Base-by-base conservation (phyloP, 2,113 vertebrate species). In the Ornithorhynchus anatinus region DNA sequence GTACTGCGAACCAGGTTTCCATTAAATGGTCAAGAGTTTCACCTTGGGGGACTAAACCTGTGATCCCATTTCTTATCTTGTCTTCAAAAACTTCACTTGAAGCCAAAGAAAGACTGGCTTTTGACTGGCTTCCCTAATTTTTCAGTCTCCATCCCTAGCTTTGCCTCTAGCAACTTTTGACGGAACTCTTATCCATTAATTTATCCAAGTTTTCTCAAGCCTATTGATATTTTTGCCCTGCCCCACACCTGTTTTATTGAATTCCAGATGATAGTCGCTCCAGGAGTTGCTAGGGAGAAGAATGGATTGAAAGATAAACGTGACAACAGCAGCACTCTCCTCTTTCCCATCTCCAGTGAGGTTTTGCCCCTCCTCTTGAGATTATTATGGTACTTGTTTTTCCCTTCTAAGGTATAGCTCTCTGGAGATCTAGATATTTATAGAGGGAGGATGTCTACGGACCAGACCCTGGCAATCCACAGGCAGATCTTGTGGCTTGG, bases 121-220 rank as follows among this genome's bases (percentile, higher is more conserved):
- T 27, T 78, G 33, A 10, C 32, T 2, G 61, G 23, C 33, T 10
- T 10, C 60, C 25, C 44, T 59, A 59, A 70, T 57, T 17, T 48
- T 77, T 72, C 43, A 59, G 15, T 32, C 5, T 61, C 2, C n/a
- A 27, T 33, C 29, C 12, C 2, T 31, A 33, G 44, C 63, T 32
- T 59, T 58, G 35, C 12, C 7, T 35, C 57, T 67, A 33, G 8
- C 51, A 62, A 56, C 29, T 36, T 14, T 13, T 71, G 27, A 35
- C 36, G 45, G 69, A 71, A 27, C 31, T 7, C 69, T 20, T 40
- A 50, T 59, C 39, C 33, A 27, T 27, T 50, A 1, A 23, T 56
- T 62, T 77, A 6, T 52, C 74, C 45, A 62, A 38, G 13, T 39
- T 76, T 61, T 58, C 10, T 11, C 64, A 63, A 69, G 35, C 20